Evolutionary conservation across 2,888 invertebrate species (phyloP).

Genomic region (Lacanobia oleracea): DNA sequence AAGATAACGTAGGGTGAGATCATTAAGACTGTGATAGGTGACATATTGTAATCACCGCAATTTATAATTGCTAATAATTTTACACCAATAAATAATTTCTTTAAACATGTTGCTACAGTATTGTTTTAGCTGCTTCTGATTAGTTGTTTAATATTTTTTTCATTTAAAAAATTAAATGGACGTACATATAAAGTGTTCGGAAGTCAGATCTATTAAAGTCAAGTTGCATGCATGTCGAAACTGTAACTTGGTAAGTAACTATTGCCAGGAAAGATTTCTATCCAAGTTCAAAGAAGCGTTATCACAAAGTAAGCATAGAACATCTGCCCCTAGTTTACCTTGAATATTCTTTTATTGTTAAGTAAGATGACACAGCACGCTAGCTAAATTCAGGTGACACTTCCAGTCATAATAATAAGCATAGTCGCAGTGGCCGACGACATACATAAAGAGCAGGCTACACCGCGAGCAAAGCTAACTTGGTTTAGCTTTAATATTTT

Average conservation of each 20-base stretch:
- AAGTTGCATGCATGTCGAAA: conserved; percentile 41
- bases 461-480: neutral
- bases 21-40: conserved; percentile 54
- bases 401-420: neutral
- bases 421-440: neutral
- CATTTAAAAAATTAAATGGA: conserved; percentile 8
- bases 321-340: no score
- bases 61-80: conserved; percentile 32
- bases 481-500: neutral
- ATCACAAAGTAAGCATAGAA: neutral
- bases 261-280: neutral
- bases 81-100: conserved; percentile 20
- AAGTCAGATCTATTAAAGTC: conserved; percentile 34
- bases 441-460: no score
- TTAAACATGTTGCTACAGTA: neutral
- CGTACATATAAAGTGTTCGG: conserved; percentile 12
- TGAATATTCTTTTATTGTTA: no score
- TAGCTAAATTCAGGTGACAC: neutral
- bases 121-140: conserved; percentile 5
- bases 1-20: conserved; percentile 57
- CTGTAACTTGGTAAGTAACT: conserved; percentile 4
- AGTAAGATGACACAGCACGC: neutral
- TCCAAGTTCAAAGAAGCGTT: neutral
- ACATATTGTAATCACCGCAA: conserved; percentile 38
- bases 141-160: conserved; percentile 18